Percentiles rank a stretch among this genome's conserved stretches.
Conservation (phyloP, 2,797 vertebrate species). For the Labeo calbasu region DNA sequence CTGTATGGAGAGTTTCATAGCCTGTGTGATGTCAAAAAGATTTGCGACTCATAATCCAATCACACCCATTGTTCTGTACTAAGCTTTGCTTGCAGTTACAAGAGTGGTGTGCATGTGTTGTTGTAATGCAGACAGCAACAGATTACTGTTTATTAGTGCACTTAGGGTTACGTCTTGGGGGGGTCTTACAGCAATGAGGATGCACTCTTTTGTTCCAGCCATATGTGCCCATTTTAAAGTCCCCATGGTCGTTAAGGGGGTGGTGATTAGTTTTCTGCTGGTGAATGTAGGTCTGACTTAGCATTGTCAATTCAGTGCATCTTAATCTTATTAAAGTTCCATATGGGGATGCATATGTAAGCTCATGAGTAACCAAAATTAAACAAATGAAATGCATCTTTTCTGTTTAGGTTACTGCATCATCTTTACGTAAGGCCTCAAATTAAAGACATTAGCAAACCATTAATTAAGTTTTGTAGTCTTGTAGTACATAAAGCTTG, state of each 20-base stretch:
- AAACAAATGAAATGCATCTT: too few relatives aligned
- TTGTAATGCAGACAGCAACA: neutral
- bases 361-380: too few relatives aligned
- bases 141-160: conserved; percentile 32
- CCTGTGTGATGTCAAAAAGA: conserved; percentile 28
- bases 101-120: neutral
- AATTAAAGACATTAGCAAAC: too few relatives aligned
- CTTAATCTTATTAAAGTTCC: conserved; percentile 36
- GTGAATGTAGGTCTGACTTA: neutral
- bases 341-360: neutral
- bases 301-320: conserved; percentile 25
- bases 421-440: too few relatives aligned
- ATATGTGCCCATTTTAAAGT: conserved; percentile 21
- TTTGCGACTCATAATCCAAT: conserved; percentile 36
- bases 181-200: conserved; percentile 17
- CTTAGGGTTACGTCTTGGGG: neutral
- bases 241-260: neutral
- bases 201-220: conserved; percentile 7
- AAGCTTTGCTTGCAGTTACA: neutral
- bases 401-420: too few relatives aligned
- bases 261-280: conserved; percentile 1
- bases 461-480: too few relatives aligned
- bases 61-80: conserved; percentile 5
- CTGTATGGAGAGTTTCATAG: neutral
- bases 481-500: neutral